Evolutionary conservation across 2,113 vertebrate species (phyloP).

Genomic region (Bothrops jararaca): DNA sequence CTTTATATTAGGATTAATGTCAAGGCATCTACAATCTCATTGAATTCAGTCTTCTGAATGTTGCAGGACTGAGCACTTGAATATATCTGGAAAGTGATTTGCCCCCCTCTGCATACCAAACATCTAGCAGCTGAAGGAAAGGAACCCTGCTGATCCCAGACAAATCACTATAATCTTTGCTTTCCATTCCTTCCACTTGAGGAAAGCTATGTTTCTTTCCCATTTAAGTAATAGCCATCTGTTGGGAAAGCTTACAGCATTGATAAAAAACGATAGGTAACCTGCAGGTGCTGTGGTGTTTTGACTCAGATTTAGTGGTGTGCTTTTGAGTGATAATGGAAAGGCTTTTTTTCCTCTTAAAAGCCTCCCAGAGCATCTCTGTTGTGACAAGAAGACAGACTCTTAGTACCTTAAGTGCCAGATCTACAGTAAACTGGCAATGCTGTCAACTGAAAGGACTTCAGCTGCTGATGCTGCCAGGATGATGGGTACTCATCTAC

Average conservation of each 20-base stretch:
- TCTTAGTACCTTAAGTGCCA: background rate
- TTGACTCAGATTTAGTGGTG: conserved; percentile 43
- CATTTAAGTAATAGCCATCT: conserved; percentile 59
- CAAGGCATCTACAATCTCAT: background rate
- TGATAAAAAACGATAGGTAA: conserved; percentile 50
- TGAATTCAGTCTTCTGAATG: background rate
- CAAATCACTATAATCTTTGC: conserved; percentile 62
- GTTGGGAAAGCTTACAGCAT: conserved; percentile 34
- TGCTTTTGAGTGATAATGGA: conserved; percentile 2
- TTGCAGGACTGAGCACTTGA: background rate
- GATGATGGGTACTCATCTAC: background rate
- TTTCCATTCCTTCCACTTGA: conserved; percentile 37
- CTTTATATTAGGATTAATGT: background rate
- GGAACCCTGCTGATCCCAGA: conserved; percentile 16
- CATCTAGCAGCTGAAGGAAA: conserved; percentile 28
- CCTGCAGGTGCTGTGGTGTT: conserved; percentile 33
- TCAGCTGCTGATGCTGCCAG: background rate
- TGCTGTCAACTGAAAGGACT: background rate
- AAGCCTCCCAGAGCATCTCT: conserved; percentile 17
- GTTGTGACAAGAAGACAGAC: conserved; percentile 23
- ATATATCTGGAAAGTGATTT: background rate
- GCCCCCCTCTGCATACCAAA: background rate
- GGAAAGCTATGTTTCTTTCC: conserved; percentile 26
- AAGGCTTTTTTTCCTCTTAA: background rate
- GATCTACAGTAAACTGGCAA: background rate